phyloP scores from a whole-genome alignment of 1,140 invertebrate species.

The Tetranychus cinnabarinus region DNA sequence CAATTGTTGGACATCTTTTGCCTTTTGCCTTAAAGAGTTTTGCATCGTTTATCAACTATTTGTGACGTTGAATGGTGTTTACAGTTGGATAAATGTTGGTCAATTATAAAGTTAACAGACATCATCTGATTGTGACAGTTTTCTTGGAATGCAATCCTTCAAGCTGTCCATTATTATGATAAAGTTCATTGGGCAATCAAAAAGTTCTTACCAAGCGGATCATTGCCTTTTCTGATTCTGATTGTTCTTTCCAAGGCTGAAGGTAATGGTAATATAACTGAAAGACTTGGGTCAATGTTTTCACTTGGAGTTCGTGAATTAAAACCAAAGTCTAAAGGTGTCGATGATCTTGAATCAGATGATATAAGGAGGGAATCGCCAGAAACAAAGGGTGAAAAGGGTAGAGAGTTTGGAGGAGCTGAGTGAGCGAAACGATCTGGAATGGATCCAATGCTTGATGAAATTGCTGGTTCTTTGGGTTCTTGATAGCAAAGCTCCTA shows the following conservation, averaged over 20 bases:
- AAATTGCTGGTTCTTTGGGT: background rate
- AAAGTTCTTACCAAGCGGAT: conserved; percentile 27
- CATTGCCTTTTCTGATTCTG: conserved; percentile 30
- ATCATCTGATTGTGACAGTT: too few species aligned
- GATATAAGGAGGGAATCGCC: background rate
- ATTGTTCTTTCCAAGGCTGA: conserved; percentile 31
- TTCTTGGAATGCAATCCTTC: too few species aligned
- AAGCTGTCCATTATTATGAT: too few species aligned
- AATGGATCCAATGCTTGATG: conserved; percentile 1
- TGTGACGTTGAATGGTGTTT: too few species aligned
- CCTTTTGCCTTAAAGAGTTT: too few species aligned
- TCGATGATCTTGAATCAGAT: conserved; percentile 2
- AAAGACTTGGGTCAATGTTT: background rate
- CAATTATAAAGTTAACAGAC: too few species aligned
- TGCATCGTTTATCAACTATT: too few species aligned
- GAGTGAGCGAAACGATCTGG: background rate
- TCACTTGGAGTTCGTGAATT: background rate
- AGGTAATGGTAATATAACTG: conserved; percentile 22
- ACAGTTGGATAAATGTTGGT: too few species aligned
- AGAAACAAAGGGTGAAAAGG: conserved; percentile 1
- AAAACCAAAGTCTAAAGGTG: background rate
- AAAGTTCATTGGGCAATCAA: background rate
- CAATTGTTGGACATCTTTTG: too few species aligned
- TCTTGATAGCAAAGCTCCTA: background rate
- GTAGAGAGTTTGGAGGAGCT: background rate